phyloP scores from a whole-genome alignment of 2,888 invertebrate species.

The Drosophila heteroneura region DNA sequence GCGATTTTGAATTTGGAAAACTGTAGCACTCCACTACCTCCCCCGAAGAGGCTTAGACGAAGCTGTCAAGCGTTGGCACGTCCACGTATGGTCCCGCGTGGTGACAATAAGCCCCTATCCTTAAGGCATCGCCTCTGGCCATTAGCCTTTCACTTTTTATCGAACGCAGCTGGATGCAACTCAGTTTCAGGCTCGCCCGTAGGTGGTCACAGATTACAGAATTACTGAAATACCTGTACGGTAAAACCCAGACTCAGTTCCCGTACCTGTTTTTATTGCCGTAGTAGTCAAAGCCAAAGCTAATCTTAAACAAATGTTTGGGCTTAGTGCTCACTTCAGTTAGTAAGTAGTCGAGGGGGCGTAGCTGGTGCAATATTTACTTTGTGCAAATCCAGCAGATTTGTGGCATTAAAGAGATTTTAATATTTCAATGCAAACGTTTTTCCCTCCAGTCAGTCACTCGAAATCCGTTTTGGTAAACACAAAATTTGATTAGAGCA shows the following conservation, averaged over 20 bases:
- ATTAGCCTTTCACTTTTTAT: conserved; percentile 67
- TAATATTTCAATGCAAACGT: conserved; percentile 34
- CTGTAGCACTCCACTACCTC: conserved; percentile 25
- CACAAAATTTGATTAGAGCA: conserved; percentile 54
- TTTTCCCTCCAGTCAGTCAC: neutral
- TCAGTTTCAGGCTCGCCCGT: conserved; percentile 5
- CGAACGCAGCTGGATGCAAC: conserved; percentile 48
- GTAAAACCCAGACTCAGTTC: neutral
- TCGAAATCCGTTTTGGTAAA: conserved; percentile 2
- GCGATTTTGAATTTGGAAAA: conserved; percentile 40
- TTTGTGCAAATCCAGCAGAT: conserved; percentile 61
- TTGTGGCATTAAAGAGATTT: conserved; percentile 63
- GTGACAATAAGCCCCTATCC: conserved; percentile 48
- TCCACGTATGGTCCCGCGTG: conserved; percentile 53
- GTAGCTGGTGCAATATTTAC: conserved; percentile 53
- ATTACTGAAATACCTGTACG: conserved; percentile 23
- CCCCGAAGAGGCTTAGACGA: conserved; percentile 49
- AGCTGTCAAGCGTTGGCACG: conserved; percentile 59
- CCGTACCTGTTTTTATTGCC: conserved; percentile 32
- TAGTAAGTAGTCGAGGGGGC: conserved; percentile 41
- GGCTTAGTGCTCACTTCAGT: conserved; percentile 35
- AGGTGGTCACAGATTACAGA: conserved; percentile 56
- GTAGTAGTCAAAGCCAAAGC: conserved; percentile 20
- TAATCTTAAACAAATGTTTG: conserved; percentile 61
- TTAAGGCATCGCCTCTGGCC: conserved; percentile 2